Percentiles rank a stretch among this genome's conserved stretches.
These are phyloP conservation scores for Hypothenemus hampei DNA, from an alignment of 1,140 invertebrate genomes.

Conservation along the genomic window DNA sequence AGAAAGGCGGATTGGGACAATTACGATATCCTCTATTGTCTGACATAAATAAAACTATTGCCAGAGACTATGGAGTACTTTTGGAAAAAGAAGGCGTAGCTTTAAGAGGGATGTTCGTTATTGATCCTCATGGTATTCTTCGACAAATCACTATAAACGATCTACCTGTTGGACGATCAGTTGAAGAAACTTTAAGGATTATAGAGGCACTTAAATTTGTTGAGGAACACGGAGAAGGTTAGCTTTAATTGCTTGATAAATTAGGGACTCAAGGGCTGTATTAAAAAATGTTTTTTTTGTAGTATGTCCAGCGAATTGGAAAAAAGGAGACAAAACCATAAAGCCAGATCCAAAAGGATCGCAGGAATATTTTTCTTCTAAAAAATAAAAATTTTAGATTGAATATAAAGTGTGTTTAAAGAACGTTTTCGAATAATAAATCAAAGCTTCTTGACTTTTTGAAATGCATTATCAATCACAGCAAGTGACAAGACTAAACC, in stretches of 20 bases:
- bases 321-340: conserved; percentile 69
- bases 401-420: not conserved
- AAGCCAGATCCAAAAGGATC: conserved; percentile 77
- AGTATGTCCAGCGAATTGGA: conserved; percentile 86
- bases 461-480: conserved; percentile 10
- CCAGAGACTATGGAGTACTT: conserved; percentile 82
- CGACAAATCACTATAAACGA: conserved; percentile 82
- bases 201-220: conserved; percentile 92
- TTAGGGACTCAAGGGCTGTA: too few relatives aligned
- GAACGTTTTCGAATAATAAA: conserved; percentile 5
- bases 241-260: too few relatives aligned
- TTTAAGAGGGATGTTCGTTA: conserved; percentile 71
- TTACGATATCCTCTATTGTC: conserved; percentile 88
- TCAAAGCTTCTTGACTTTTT: conserved; percentile 5
- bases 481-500: conserved; percentile 9
- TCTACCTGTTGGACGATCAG: conserved; percentile 87
- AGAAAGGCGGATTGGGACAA: conserved; percentile 86
- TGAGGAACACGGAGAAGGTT: conserved; percentile 88
- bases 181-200: conserved; percentile 84
- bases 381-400: conserved; percentile 3
- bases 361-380: conserved; percentile 67
- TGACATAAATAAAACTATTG: conserved; percentile 87
- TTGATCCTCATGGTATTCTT: conserved; percentile 65
- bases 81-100: conserved; percentile 81
- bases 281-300: conserved; percentile 31